Evolutionary conservation across 2,113 vertebrate species (phyloP), one percentile per base, ranked within the genome.

Genomic region (Pachyramphus minor): DNA sequence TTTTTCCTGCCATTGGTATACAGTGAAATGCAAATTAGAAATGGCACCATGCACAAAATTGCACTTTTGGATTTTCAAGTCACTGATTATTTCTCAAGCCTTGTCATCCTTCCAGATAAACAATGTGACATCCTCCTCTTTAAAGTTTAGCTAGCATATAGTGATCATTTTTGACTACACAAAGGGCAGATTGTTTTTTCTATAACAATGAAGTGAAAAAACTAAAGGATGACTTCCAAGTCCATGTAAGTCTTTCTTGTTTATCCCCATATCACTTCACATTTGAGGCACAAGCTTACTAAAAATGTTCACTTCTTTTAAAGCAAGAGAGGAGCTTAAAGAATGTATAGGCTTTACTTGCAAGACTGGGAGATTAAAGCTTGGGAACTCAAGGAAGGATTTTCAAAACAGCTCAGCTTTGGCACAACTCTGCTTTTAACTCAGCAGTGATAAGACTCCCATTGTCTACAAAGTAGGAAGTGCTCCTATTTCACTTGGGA

Each of bases 161-260:
- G 78, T 37, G 52, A 84, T 95, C 45, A 78, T 63, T 97, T 95
- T 45, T 74, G 45, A 87, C 37, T 78, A 28, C 41, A 63, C 10
- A 7, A 89, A 96, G 93, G 77, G 49, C 62, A 25, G 49, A 66
- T 64, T 84, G 23, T 52, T 80, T 84, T 91, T 97, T 68, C 89
- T 88, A 66, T 95, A 91, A 91, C 83, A 96, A 95, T 96, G 94
- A 6, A 77, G 72, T 50, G 37, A 39, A 88, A 72, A 89, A 94
- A 66, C 3, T 41, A 53, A 80, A 83, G 30, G 12, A 24, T 52
- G 50, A 76, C 8, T 90, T 63, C 55, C 5, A 27, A 77, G 22
- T 22, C 75, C 2, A 0, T 41, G 56, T 81, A 72, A 96, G 55
- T 25, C 64, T 11, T 78, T 64, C 73, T 90, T 7, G 2, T 50